Evolutionary conservation across 2,113 vertebrate species (phyloP).

Genomic region (Ctenodactylus gundi): DNA sequence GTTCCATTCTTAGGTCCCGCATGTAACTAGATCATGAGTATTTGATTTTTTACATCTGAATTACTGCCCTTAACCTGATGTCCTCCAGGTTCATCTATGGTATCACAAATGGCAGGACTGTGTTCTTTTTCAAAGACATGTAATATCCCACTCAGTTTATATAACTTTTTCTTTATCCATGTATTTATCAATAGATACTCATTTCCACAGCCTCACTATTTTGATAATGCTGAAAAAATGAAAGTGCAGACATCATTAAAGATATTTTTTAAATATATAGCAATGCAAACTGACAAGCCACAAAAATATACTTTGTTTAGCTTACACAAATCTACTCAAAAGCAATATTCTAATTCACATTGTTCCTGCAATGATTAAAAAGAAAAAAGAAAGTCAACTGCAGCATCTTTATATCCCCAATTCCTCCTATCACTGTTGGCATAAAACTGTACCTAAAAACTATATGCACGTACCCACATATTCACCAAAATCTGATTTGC

Average conservation of each 20-base stretch:
- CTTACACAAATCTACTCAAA: background rate
- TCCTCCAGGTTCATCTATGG: background rate
- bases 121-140: background rate
- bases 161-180: background rate
- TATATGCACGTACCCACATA: background rate
- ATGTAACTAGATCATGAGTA: background rate
- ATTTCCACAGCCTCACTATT: background rate
- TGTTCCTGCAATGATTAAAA: background rate
- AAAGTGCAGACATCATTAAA: background rate
- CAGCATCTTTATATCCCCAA: background rate
- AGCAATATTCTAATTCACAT: constrained; percentile 38
- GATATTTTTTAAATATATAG: background rate
- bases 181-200: background rate
- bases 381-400: background rate
- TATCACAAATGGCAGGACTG: background rate
- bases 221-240: background rate
- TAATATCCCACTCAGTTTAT: background rate
- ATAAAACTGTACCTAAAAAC: background rate
- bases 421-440: background rate
- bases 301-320: background rate
- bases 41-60: background rate
- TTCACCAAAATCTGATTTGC: background rate
- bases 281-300: constrained; percentile 9
- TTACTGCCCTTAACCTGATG: background rate
- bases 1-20: background rate